phyloP scores from a whole-genome alignment of 2,113 vertebrate genomes.

The Phylloscopus trochilus region DNA sequence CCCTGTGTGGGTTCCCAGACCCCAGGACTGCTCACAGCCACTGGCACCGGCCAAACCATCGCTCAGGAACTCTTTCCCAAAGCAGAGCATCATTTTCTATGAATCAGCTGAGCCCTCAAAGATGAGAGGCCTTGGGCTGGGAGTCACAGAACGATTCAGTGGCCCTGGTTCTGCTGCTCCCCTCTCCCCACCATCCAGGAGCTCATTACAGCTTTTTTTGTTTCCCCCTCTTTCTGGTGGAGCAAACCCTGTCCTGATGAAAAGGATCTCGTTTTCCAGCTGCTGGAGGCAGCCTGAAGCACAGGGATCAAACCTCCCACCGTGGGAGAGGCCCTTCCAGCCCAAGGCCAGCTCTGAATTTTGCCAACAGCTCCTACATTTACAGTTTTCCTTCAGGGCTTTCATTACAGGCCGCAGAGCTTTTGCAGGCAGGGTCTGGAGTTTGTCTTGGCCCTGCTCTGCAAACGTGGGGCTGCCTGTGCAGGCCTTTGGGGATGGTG shows the following conservation, averaged over 20 bases:
- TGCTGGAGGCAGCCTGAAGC: neutral
- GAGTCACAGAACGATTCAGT: neutral
- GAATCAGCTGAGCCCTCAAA: neutral
- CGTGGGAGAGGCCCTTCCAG: neutral
- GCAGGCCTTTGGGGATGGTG: neutral
- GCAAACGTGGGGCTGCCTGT: neutral
- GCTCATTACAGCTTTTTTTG: neutral
- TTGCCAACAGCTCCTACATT: conserved; percentile 23
- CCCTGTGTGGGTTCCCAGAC: neutral
- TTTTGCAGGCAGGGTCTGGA: conserved; percentile 12
- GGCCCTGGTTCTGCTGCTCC: neutral
- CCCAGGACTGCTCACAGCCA: rapidly evolving
- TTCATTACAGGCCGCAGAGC: conserved; percentile 11
- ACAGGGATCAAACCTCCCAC: conserved; percentile 9
- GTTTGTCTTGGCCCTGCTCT: conserved; percentile 45
- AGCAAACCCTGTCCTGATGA: neutral
- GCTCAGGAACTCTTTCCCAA: neutral
- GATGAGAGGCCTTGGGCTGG: neutral
- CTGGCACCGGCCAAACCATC: neutral
- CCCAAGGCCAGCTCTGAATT: neutral
- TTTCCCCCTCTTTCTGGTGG: neutral
- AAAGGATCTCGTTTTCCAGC: neutral
- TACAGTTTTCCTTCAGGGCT: conserved; percentile 42
- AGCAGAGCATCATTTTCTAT: neutral
- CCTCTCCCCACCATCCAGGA: neutral